Base-by-base conservation (phyloP, 2,888 invertebrate genomes). In the Apamea epomidion region DNA sequence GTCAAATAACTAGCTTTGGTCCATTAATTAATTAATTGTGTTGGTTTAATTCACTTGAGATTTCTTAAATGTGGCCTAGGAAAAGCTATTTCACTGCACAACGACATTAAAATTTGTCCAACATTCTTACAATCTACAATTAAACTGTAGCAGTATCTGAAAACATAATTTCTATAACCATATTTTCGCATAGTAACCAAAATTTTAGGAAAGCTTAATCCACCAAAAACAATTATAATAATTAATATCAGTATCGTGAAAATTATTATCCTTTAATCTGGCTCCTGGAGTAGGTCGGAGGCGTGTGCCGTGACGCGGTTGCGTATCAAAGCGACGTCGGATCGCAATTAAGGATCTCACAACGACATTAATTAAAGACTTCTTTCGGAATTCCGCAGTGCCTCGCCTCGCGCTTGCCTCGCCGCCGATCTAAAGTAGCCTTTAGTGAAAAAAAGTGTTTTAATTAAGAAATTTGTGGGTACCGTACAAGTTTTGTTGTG, bases 341-440 rank as follows among this genome's bases (percentile, higher is more conserved):
- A 92, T 94, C 91, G 95, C 95, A 96, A 95, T 96, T 96, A 96
- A 93, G 93, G 91, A 92, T 91, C 92, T 92, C 62, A 94, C 94
- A 95, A 95, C 95, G 94, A 95, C 95, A 94, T 95, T 96, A 96
- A 96, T 96, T 95, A 96, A 93, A 93, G 92, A 90, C 92, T 93
- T 93, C 94, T 94, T 94, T 93, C 90, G 91, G 89, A 88, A 91
- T 90, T 88, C 83, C 87, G 83, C 84, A 87, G 80, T 80, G 84
- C 85, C 89, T 91, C 90, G 91, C 86, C 87, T 86, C 87, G 84
- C 86, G 85, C 87, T 58, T 48, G 76, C 80, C 85, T 86, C 79
- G 80, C 77, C 89, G 87, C 82, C 86, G 89, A 91, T 92, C 93
- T 94, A 94, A 96, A 96, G 96, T 96, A 95, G 95, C 95, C 94